These are phyloP conservation scores for Gisinianus flammeolus DNA, from an alignment of 2,888 invertebrate genomes.

Conservation along the genomic window DNA sequence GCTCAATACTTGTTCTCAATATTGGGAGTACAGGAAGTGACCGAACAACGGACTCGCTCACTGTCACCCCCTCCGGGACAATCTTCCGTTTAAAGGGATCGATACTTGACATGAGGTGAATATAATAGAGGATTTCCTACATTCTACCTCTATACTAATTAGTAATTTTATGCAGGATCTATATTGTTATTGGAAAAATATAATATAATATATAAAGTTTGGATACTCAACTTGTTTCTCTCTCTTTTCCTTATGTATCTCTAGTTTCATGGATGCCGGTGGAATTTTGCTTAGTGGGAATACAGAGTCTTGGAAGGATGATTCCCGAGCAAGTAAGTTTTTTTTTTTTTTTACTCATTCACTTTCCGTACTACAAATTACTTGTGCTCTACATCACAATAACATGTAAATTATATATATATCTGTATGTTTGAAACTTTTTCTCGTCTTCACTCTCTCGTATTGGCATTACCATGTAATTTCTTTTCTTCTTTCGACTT, in stretches of 20 bases:
- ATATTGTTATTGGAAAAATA: no score
- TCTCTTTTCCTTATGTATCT: no score
- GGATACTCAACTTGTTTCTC: no score
- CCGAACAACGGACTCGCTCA: constrained; percentile 82
- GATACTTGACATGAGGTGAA: constrained; percentile 89
- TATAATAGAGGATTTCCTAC: no score
- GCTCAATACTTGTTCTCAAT: constrained; percentile 92
- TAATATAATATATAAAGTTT: no score
- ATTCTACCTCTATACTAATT: no score
- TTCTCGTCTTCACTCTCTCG: no score
- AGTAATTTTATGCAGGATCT: no score
- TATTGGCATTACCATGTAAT: no score
- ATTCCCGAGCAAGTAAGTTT: constrained; percentile 61
- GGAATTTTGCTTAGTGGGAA: constrained; percentile 90
- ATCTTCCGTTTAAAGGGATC: constrained; percentile 96
- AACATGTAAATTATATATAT: not conserved
- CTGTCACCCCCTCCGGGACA: constrained; percentile 86
- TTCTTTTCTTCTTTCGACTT: no score
- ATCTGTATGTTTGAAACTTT: no score
- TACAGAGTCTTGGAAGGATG: constrained; percentile 83
- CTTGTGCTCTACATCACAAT: not conserved
- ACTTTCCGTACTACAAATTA: not conserved
- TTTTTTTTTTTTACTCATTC: constrained; percentile 18
- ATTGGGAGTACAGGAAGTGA: constrained; percentile 81
- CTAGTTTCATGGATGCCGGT: constrained; percentile 94